These are phyloP conservation scores for Chiloscyllium punctatum DNA, from an alignment of 2,797 vertebrate species.

Conservation along the genomic window DNA sequence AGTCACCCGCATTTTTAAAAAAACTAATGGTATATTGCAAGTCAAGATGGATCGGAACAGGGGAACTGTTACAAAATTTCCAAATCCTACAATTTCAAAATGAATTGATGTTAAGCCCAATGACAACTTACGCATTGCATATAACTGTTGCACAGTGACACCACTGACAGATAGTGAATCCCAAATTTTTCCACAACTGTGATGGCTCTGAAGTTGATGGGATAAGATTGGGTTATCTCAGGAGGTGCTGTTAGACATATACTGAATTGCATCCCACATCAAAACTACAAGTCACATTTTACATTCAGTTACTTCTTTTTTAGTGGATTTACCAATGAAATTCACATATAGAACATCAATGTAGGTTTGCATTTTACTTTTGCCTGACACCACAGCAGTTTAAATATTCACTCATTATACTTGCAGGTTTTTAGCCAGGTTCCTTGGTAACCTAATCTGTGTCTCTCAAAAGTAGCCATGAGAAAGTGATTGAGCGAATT, in stretches of 20 bases:
- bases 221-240: not conserved
- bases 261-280: not conserved
- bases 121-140: not conserved
- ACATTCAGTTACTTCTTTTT: not conserved
- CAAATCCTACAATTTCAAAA: not conserved
- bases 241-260: not conserved
- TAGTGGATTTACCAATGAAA: not conserved
- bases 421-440: not conserved
- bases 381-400: not conserved
- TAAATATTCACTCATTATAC: not conserved
- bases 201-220: not conserved
- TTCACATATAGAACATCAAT: not conserved
- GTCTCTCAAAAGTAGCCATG: not conserved
- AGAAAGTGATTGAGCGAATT: not conserved
- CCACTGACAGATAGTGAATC: constrained; percentile 8
- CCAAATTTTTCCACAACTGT: not conserved
- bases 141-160: not conserved
- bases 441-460: not conserved
- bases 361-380: not conserved
- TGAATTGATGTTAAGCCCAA: not conserved
- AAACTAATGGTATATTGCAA: not conserved
- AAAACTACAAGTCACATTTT: not conserved
- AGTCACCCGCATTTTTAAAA: not conserved
- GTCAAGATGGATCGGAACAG: not conserved
- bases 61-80: not conserved